A percentile compares a stretch with the other conserved stretches of the same genome.
Evolutionary conservation across 2,888 invertebrate genomes (phyloP).

Genomic region (Phalangium opilio): DNA sequence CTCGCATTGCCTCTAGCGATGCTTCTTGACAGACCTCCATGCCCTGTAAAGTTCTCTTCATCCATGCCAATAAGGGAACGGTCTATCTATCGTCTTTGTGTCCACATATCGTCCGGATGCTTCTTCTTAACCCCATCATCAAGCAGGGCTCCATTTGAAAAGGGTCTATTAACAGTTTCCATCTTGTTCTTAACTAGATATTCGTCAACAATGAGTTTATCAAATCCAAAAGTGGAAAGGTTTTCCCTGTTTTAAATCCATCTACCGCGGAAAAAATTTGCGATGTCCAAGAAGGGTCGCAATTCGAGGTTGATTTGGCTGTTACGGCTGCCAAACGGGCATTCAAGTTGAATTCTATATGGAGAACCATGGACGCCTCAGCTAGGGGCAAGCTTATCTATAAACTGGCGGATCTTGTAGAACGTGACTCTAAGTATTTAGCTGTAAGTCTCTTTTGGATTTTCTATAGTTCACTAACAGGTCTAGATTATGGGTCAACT

Average conservation of each 20-base stretch:
- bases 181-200: conserved; percentile 42
- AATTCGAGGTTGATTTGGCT: conserved; percentile 41
- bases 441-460: conserved; percentile 30
- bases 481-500: too few relatives aligned
- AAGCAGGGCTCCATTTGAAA: too few relatives aligned
- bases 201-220: conserved; percentile 97
- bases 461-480: neutral
- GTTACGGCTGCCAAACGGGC: conserved; percentile 39
- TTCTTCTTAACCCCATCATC: too few relatives aligned
- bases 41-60: too few relatives aligned
- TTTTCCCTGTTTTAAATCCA: conserved; percentile 70
- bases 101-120: too few relatives aligned
- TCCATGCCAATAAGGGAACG: too few relatives aligned
- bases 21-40: too few relatives aligned
- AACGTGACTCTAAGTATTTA: conserved; percentile 37
- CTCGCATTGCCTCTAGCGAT: too few relatives aligned
- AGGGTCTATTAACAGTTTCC: too few relatives aligned
- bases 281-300: conserved; percentile 65
- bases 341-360: conserved; percentile 38
- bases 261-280: conserved; percentile 54
- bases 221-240: conserved; percentile 65
- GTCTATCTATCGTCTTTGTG: too few relatives aligned
- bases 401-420: conserved; percentile 40
- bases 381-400: conserved; percentile 38
- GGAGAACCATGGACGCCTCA: conserved; percentile 43